Evolutionary conservation across 2,113 vertebrate genomes (phyloP), one percentile per base, ranked within the genome.

Genomic region (Tychaedon coryphoeus): DNA sequence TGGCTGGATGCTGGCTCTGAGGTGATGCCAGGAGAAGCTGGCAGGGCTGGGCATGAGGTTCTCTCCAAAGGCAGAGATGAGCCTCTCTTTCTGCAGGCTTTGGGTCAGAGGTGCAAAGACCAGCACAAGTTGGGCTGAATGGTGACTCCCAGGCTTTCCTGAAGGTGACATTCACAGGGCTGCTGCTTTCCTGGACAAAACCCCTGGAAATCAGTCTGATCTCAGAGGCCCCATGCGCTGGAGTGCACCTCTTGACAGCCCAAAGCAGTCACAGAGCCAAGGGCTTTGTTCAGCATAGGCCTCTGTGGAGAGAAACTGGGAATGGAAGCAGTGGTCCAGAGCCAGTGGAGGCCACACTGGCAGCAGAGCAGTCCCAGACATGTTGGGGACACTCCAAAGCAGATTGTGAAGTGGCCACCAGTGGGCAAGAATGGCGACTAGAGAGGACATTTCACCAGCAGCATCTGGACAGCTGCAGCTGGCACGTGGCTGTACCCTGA

Each of bases 281-380:
- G 14, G 54, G 45, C 64, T 88, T 62, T 69, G 58, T n/a, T 85
- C 77, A 91, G 31, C 8, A 2, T 0, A 1, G 54, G 50, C 53
- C 70, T 94, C 95, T 65, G 54, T 1, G 9, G 77, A 94, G 66
- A 96, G 65, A 42, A 95, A 23, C 71, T 93, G 82, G 74, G 75
- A 94, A 72, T 91, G 71, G 74, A 94, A 90, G 77, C 6, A 1
- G 36, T 1, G 24, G 50, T 74, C 65, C 8, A 6, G 84, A 91
- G 84, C 92, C 92, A 92, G 78, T 16, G 82, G 57, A 76, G 82
- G 82, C 70, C 85, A 77, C 81, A 40, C 28, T 0, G 2, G 53
- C 33, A 85, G 61, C 65, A 33, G n/a, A 91, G 57, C 48, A 82
- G 61, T 57, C 53, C 34, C 81, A 64, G 77, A 51, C 1, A 0